Base-by-base conservation (phyloP, 2,113 vertebrate genomes). In the Naja naja region DNA sequence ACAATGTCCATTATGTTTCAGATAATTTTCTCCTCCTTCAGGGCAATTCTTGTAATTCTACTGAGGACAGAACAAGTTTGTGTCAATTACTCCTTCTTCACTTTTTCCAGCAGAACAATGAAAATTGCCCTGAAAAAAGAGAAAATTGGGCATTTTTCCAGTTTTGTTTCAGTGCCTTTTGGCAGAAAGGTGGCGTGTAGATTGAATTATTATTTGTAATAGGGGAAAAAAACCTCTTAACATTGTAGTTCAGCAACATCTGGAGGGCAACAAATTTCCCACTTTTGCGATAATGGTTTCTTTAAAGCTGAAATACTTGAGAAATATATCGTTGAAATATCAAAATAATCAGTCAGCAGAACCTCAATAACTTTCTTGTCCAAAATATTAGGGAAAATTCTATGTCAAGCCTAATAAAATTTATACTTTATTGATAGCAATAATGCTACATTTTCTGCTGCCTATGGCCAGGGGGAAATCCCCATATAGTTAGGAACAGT, bases 301-400 rank as follows among this genome's bases (percentile, higher is more conserved):
- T 96, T 95, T 96, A 93, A 56, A 90, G 12, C 95, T 93, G 91
- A 86, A 94, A 95, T 95, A 53, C 95, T 93, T 96, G 93, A 94
- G 97, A 94, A 92, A 12, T 52, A 27, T 91, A 92, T 93, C 30
- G 94, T 87, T 90, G 91, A 39, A 92, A 89, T 91, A 94, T 94
- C 95, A 49, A 95, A 96, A 94, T 95, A 95, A 94, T 90, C 58
- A 58, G 52, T 90, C 87, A 95, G 94, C 93, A 94, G 87, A 95
- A 93, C 56, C 96, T 94, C 94, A 96, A 96, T 95, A 95, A 92
- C 0, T 0, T 60, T 87, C 81, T 96, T 96, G 94, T 94, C 18
- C 55, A 96, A 97, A 94, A 92, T 85, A 9, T 93, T 94, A 89
- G 58, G 43, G 86, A 95, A 89, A 89, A 27, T 94, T 95, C 11